Evolutionary conservation across 2,797 vertebrate species (phyloP).

Genomic region (Astyanax mexicanus): DNA sequence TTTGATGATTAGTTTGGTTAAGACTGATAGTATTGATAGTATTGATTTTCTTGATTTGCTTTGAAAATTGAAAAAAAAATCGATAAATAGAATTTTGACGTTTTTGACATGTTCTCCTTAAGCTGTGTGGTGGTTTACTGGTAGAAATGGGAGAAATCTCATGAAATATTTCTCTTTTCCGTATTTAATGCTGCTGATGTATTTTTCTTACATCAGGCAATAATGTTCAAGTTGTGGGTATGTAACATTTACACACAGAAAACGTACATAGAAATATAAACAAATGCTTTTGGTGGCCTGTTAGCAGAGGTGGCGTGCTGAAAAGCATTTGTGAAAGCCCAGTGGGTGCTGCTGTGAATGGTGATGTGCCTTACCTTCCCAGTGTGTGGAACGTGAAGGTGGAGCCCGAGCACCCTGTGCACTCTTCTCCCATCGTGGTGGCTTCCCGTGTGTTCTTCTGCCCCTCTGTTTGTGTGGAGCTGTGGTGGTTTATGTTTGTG

Average conservation of each 20-base stretch:
- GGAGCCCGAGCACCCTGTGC: constrained; percentile 53
- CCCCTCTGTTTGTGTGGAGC: constrained; percentile 44
- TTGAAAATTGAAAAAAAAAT: no score
- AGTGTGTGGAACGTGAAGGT: constrained; percentile 55
- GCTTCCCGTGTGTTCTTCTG: constrained; percentile 29
- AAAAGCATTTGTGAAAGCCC: constrained; percentile 73
- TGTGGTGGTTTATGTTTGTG: constrained; percentile 9
- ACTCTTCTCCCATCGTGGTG: constrained; percentile 47
- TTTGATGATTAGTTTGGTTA: no score
- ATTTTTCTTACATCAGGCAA: constrained; percentile 69
- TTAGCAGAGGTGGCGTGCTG: constrained; percentile 32
- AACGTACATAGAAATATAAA: constrained; percentile 4
- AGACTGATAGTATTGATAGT: no score
- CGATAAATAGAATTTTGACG: no score
- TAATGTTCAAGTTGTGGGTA: constrained; percentile 80
- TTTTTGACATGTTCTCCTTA: background rate
- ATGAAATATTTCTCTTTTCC: constrained; percentile 43
- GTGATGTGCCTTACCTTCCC: constrained; percentile 57
- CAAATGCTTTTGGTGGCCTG: constrained; percentile 70
- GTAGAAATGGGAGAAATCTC: constrained; percentile 7
- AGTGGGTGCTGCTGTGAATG: constrained; percentile 55
- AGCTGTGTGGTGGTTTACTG: background rate
- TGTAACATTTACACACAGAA: constrained; percentile 63
- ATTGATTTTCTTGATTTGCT: no score
- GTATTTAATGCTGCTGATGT: constrained; percentile 67